Evolutionary conservation across 2,888 invertebrate species (phyloP), one percentile per base, ranked within the genome.

Genomic region (Nomada hirtipes): DNA sequence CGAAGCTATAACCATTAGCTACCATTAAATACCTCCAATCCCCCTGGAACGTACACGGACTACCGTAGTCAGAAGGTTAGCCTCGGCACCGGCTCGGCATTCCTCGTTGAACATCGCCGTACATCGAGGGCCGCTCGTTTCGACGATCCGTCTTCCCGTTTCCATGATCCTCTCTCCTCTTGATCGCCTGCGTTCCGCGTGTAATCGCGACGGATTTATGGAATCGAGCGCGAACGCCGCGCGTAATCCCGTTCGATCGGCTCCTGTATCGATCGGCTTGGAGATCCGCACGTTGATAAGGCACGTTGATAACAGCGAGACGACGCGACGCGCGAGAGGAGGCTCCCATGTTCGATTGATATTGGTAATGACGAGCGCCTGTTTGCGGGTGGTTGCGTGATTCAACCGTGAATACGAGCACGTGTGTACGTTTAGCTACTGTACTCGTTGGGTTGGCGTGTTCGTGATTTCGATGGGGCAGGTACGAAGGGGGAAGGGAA

Each of bases 1-100:
- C 86, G 80, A 77, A 88, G 86, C 89, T 79, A 88, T 87, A 87
- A 85, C 87, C 88, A 90, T 90, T 90, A 89, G 90, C 85, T 89
- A 87, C 86, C 88, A 91, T 91, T 89, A 90, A 91, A 91, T 91
- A 90, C 88, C 86, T 83, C 77, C 88, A 87, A 89, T 89, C 89
- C 60, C 86, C 85, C 59, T 73, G 84, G 85, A 86, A 90, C 89
- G 86, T 89, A 86, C 87, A 88, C 84, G 82, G 87, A 87, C 89
- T 89, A 88, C 89, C 86, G 89, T 85, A 85, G 87, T 88, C 83
- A 89, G 88, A 87, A 85, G 83, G 79, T 86, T 86, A 76, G 70
- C 82, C 52, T n/a, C 73, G 75, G 18, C 26, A 79, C 78, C 64
- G 79, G 80, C 81, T 83, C 72, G 77, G 83, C 86, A 88, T 89